Evolutionary conservation across 2,113 vertebrate species (phyloP), one percentile per base, ranked within the genome.

Genomic region (Rhabdornis inornatus): DNA sequence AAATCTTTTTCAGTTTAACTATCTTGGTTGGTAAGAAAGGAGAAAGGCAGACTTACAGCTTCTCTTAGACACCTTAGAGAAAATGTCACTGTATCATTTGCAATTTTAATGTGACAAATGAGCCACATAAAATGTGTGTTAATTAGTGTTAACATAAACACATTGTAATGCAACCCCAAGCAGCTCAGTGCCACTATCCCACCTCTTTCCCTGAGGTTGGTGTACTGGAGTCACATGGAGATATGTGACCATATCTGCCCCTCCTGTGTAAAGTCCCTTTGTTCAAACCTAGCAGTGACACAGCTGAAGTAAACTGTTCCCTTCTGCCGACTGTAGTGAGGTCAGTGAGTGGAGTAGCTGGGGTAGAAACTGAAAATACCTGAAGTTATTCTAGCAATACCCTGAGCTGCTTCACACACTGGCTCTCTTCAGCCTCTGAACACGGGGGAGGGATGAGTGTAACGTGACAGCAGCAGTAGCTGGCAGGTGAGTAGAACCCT

Each of bases 401-500:
- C 14, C 42, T 1, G 25, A 71, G 66, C 65, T 85, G 55, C 25
- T 75, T 42, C 44, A 35, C 70, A 40, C 45, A 11, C 27, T 10
- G 17, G 10, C 25, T 71, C 21, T 64, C 44, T 49, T 57, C 39
- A 83, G 82, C 45, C 53, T 59, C 57, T 33, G 40, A 42, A 23
- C 11, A 28, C 0, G 1, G 68, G 61, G 77, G n/a, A 87, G 71
- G 37, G n/a, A n/a, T n/a, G 24, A 80, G 33, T 9, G 5, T 33
- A 90, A 80, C 2, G 13, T 28, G 90, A 57, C 76, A 90, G 92
- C 4, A 76, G 75, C 44, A 88, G 82, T 50, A 86, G 71, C 86
- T 92, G 64, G 68, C 20, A 90, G 83, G 76, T 65, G 79, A 96
- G 55, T 72, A 74, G 93, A 95, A 77, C 85, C 66, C 77, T 90